These are phyloP conservation scores for Pagrus major DNA, from an alignment of 2,113 vertebrate species.

Conservation along the genomic window DNA sequence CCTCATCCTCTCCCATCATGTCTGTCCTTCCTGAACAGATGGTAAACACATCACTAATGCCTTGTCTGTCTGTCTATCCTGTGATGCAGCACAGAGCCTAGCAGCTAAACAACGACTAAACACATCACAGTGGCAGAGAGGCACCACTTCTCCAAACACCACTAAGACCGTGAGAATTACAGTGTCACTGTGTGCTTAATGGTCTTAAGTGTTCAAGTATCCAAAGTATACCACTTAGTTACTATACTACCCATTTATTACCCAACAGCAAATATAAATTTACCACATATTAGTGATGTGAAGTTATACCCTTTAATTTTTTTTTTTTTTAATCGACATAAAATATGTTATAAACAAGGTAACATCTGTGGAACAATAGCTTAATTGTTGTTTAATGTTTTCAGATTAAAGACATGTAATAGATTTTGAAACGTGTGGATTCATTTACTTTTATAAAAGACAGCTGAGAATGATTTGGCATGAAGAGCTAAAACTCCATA, in stretches of 20 bases:
- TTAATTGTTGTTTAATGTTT: neutral
- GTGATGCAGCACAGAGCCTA: constrained; percentile 63
- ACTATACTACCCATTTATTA: constrained; percentile 19
- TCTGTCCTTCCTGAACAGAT: constrained; percentile 74
- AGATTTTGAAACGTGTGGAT: neutral
- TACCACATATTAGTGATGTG: too few species aligned
- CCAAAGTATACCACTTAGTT: constrained; percentile 23
- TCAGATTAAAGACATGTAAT: neutral
- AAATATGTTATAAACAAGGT: too few species aligned
- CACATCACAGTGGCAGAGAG: constrained; percentile 45
- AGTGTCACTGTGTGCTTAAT: constrained; percentile 21
- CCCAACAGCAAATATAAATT: too few species aligned
- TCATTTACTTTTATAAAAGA: neutral
- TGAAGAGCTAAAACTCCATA: neutral
- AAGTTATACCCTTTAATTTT: too few species aligned
- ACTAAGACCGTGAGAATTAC: constrained; percentile 29
- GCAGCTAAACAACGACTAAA: constrained; percentile 58
- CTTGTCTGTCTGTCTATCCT: constrained; percentile 61
- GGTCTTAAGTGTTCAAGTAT: constrained; percentile 24
- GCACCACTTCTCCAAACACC: constrained; percentile 44
- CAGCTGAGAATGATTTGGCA: neutral
- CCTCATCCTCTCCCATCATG: constrained; percentile 57
- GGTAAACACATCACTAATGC: constrained; percentile 74
- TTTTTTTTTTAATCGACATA: too few species aligned
- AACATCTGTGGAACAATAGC: neutral